phyloP scores from a whole-genome alignment of 2,888 invertebrate species.

The Neocrepidodera transversa region DNA sequence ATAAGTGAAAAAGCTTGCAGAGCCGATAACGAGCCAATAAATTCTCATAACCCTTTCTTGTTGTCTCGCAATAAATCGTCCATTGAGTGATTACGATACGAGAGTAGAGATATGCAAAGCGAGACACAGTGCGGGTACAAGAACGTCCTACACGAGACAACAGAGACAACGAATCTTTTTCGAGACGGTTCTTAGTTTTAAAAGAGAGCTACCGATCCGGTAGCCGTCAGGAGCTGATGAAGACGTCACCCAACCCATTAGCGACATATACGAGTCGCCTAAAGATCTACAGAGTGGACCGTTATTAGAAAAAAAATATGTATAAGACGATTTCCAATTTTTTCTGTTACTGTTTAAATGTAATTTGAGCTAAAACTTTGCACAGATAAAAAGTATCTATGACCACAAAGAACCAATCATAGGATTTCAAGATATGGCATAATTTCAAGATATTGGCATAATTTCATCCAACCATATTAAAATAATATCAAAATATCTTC shows the following conservation, averaged over 20 bases:
- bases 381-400: no score
- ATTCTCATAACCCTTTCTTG: constrained; percentile 14
- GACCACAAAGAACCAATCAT: no score
- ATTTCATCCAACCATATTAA: no score
- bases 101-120: constrained; percentile 50
- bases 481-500: no score
- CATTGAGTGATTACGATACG: constrained; percentile 40
- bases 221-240: constrained; percentile 46
- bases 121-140: constrained; percentile 48
- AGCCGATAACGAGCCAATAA: constrained; percentile 24
- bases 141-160: constrained; percentile 51
- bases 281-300: constrained; percentile 8
- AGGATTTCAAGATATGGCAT: no score
- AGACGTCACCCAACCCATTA: constrained; percentile 43
- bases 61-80: constrained; percentile 32
- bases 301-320: no score
- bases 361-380: no score
- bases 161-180: constrained; percentile 18
- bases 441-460: no score
- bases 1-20: constrained; percentile 22
- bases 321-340: no score
- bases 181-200: constrained; percentile 53
- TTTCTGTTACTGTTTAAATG: no score
- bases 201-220: constrained; percentile 55
- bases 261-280: constrained; percentile 31